A percentile compares a stretch with the other conserved stretches of the same genome.
Evolutionary conservation across 2,797 vertebrate genomes (phyloP).

Genomic region (Bovichtus variegatus): DNA sequence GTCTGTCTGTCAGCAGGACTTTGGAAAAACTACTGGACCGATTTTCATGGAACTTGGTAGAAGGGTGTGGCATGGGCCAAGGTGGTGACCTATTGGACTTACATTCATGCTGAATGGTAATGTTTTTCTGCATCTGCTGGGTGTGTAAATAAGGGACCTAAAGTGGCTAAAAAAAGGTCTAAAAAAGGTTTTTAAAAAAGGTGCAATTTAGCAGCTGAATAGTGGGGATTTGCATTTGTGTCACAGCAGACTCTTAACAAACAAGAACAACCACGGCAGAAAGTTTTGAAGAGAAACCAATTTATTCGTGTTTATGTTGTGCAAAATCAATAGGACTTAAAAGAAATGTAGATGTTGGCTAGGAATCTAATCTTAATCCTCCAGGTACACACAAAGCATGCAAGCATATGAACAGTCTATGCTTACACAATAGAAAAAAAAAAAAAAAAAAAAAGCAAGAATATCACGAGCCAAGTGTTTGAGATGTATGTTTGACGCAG

Average conservation of each 20-base stretch:
- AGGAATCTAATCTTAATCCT: background rate
- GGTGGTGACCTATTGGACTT: too few species aligned
- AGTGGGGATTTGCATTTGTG: background rate
- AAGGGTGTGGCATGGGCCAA: too few species aligned
- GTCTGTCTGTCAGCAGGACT: too few species aligned
- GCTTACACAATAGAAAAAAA: too few species aligned
- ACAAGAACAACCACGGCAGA: background rate
- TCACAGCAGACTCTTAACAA: background rate
- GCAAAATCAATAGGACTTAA: background rate
- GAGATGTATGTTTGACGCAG: background rate
- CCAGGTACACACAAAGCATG: background rate
- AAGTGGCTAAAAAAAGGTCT: too few species aligned
- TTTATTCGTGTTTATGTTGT: background rate
- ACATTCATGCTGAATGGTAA: background rate
- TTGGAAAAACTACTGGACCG: too few species aligned
- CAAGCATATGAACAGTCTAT: background rate
- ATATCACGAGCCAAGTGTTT: background rate
- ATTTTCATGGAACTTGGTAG: too few species aligned
- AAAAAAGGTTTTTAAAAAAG: too few species aligned
- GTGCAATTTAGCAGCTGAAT: background rate
- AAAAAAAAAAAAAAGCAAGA: background rate
- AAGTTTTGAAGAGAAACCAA: background rate
- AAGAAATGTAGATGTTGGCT: background rate
- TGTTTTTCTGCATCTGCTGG: background rate
- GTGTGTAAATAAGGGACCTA: too few species aligned